phyloP scores from a whole-genome alignment of 2,888 invertebrate species.

The Allygus modestus region DNA sequence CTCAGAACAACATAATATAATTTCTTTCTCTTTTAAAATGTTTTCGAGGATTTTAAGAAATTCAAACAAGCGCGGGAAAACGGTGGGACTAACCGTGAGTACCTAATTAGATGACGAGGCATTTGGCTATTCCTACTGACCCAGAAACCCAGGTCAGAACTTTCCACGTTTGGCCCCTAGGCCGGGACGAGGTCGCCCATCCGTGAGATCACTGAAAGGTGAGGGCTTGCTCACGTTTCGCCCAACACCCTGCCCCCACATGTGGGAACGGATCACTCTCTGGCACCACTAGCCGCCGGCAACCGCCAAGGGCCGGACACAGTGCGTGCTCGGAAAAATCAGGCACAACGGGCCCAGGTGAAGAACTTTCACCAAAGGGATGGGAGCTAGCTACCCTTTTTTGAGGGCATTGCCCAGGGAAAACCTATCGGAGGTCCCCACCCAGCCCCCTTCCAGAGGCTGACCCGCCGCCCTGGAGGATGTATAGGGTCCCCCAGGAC shows the following conservation, averaged over 20 bases:
- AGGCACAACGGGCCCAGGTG: conserved; percentile 16
- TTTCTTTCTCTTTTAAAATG: too few relatives aligned
- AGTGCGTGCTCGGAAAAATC: conserved; percentile 61
- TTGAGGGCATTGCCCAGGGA: conserved; percentile 48
- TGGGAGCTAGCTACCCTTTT: not conserved
- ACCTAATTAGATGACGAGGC: too few relatives aligned
- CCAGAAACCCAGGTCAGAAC: not conserved
- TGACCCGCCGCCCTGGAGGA: conserved; percentile 15
- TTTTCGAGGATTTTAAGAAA: too few relatives aligned
- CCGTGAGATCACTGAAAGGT: not conserved
- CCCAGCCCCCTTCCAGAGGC: conserved; percentile 31
- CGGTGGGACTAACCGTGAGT: too few relatives aligned
- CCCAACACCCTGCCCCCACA: not conserved
- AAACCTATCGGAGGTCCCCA: conserved; percentile 64
- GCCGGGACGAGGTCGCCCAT: conserved; percentile 19
- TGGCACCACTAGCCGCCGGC: conserved; percentile 61
- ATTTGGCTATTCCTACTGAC: too few relatives aligned
- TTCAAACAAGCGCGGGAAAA: too few relatives aligned
- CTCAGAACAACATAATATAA: too few relatives aligned
- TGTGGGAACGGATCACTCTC: conserved; percentile 17
- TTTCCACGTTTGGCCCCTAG: conserved; percentile 24
- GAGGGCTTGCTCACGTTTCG: not conserved
- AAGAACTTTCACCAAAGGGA: conserved; percentile 31
- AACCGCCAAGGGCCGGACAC: conserved; percentile 72
- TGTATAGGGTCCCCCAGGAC: conserved; percentile 14